phyloP scores from a whole-genome alignment of 1,140 invertebrate genomes.

The Hestina assimilis region DNA sequence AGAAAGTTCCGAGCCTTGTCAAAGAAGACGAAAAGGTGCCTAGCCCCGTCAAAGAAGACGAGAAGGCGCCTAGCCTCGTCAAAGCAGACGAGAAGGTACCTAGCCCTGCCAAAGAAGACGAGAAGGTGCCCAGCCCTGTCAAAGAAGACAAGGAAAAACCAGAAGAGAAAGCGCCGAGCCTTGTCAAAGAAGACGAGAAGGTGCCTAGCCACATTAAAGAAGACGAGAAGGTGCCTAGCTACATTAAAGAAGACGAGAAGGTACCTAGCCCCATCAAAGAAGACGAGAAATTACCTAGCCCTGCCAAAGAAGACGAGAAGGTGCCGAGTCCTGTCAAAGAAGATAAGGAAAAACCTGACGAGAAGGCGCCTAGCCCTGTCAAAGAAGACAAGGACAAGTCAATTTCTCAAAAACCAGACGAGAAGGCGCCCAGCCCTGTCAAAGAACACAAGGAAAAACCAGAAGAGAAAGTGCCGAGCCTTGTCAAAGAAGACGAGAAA shows the following conservation, averaged over 20 bases:
- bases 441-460: constrained; percentile 4
- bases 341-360: neutral
- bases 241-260: neutral
- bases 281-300: neutral
- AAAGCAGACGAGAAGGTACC: constrained; percentile 4
- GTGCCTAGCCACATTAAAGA: neutral
- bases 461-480: neutral
- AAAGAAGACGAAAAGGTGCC: neutral
- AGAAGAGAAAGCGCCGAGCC: neutral
- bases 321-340: constrained; percentile 21
- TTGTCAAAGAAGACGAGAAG: neutral
- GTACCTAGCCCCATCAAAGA: constrained; percentile 5
- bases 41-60: constrained; percentile 1
- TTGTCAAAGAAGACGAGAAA: constrained; percentile 17
- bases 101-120: neutral
- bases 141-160: neutral
- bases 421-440: constrained; percentile 16
- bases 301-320: neutral
- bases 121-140: constrained; percentile 2
- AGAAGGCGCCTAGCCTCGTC: constrained; percentile 8
- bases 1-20: neutral
- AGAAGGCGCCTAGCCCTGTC: neutral
- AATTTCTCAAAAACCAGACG: neutral
- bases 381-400: neutral
- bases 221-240: neutral